Evolutionary conservation across 2,797 vertebrate species (phyloP), one percentile per base, ranked within the genome.

Genomic region (Nasua narica): DNA sequence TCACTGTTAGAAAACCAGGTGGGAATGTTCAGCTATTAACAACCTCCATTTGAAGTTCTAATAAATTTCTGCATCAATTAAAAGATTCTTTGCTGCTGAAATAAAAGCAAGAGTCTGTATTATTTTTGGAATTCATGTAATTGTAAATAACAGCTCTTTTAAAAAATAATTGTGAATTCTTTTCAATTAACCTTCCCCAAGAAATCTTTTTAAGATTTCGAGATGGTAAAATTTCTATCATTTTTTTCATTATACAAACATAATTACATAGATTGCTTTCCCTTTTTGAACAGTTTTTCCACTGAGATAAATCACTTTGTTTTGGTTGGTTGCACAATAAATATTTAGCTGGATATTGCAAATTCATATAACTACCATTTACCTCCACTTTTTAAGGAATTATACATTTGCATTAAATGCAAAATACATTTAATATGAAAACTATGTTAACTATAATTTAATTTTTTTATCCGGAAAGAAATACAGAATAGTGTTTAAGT

Each of bases 181-280:
- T 88, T 86, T 88, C 25, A 85, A 58, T 89, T 72, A 86, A 77
- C 19, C 46, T 91, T 91, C 50, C 48, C 79, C 11, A 52, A 77
- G 60, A 70, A 95, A 94, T 52, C n/a, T 94, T 78, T 79, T 82
- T 52, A 78, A 78, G 48, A 56, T 62, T 95, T 50, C 78, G 8
- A 87, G 23, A 37, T 58, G 32, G 35, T 2, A 89, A 85, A 91
- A 29, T 92, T 12, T 84, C 48, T 86, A 11, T 62, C n/a, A 56
- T 78, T 90, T 97, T 74, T 87, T 52, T 58, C 46, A 86, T 62
- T 18, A 95, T 18, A 65, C 72, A 83, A 95, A 83, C 14, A 21
- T 65, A 65, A 46, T 91, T 87, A 87, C 29, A 83, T 93, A 72
- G 7, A 82, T 62, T 86, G 16, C 5, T 72, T 90, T 76, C 25